These are phyloP conservation scores for Clivina fossor DNA, from an alignment of 2,888 invertebrate genomes.

Conservation along the genomic window DNA sequence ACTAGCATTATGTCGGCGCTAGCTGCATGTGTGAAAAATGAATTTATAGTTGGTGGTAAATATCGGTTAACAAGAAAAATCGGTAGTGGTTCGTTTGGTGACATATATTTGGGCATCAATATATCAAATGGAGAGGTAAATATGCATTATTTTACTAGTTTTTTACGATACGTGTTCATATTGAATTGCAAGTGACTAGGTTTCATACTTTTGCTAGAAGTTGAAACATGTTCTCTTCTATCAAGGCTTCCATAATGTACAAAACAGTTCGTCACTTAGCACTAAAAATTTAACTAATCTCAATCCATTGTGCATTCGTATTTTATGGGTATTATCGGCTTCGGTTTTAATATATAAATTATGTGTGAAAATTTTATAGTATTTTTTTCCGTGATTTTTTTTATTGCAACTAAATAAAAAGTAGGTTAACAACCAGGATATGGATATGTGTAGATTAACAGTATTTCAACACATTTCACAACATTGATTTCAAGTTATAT, in stretches of 20 bases:
- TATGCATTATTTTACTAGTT: constrained; percentile 36
- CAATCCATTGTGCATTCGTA: no score
- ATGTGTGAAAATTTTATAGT: no score
- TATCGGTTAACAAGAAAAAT: constrained; percentile 96
- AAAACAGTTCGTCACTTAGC: no score
- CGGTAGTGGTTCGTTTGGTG: constrained; percentile 99
- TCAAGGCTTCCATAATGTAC: constrained; percentile 21
- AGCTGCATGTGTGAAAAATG: constrained; percentile 57
- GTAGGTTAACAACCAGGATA: constrained; percentile 51
- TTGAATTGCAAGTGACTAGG: constrained; percentile 12
- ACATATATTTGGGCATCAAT: constrained; percentile 95
- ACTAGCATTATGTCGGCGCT: constrained; percentile 49
- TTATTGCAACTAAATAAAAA: constrained; percentile 46
- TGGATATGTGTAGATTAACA: constrained; percentile 35
- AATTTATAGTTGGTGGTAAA: constrained; percentile 87
- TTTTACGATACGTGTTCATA: not conserved
- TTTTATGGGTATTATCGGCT: no score
- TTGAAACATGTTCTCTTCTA: constrained; percentile 21
- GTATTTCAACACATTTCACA: constrained; percentile 47
- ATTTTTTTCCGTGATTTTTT: no score
- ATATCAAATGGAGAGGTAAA: constrained; percentile 86
- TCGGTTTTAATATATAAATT: no score
- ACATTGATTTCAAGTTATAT: constrained; percentile 30
- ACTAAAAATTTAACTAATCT: no score
- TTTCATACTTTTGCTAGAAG: constrained; percentile 4